Evolutionary conservation across 2,888 invertebrate species (phyloP), one percentile per base, ranked within the genome.

Genomic region (Lysandra coridon): DNA sequence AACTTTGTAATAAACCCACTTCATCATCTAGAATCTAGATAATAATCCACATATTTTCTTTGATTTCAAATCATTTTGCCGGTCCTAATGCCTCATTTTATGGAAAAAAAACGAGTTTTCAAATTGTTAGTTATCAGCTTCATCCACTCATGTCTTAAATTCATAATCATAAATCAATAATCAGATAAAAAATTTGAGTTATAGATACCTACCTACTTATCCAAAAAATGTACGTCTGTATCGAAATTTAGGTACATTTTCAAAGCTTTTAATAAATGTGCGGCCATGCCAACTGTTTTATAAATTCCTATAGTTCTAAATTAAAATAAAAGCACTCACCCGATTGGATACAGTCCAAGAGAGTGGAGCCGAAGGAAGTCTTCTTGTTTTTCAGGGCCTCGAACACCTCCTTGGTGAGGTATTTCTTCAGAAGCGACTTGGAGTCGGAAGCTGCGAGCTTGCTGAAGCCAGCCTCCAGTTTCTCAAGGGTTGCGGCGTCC

Each of bases 341-440:
- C 86, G 99, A 99, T 93, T 98, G 99, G 92, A 99, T 98, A 89
- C 98, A 97, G 95, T 99, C 99, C 90, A 98, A 95, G 82, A 99
- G 96, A 81, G 98, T 97, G 82, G 99, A 98, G 86, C 98, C 98
- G 91, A 99, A 98, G 84, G 97, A 97, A 82, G 99, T 99, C 95
- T 98, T 98, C 96, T 97, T 97, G 93, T 96, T 97, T 96, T 99
- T 99, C 83, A 98, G 96, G 87, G 96, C 96, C 88, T 99, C 98
- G 93, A 99, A 98, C 81, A 98, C 95, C 88, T 98, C 98, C 95
- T 97, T 97, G 91, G 98, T 97, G 87, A 99, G 96, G 95, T 98
- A 97, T 94, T 99, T 99, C 96, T 99, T 99, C 95, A 99, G 95
- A 93, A 99, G 96, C 81, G 99, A 99, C 95, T 99, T 98, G 92